Evolutionary conservation across 37 sponge, comb jelly and placozoan genomes (phyloP), one percentile per base, ranked within the genome.

Genomic region (Haliclona indistincta): DNA sequence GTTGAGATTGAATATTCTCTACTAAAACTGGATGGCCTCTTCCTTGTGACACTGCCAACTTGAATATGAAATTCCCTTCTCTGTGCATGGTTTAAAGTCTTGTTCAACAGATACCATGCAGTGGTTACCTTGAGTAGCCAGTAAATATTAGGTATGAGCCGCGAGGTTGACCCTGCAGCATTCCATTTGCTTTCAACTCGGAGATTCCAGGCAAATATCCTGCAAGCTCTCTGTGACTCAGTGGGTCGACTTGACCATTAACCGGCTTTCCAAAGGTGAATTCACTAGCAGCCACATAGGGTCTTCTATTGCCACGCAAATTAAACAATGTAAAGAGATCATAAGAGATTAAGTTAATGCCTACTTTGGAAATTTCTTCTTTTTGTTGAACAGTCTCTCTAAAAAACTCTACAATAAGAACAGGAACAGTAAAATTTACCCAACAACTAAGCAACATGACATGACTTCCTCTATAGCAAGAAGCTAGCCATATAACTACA

Each of bases 71-170:
- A 20, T 58, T 58, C 13, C 25, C 60, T 20, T 20, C 11, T 20
- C 26, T 58, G 25, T 7, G 28, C 26, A 47, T 17, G 13, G 8
- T 47, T 13, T 17, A 47, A 17, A 47, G 13, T 17, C 49, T 17
- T 47, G 8, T 13, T n/a, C n/a, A n/a, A n/a, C n/a, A n/a, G n/a
- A n/a, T n/a, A n/a, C 8, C 49, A 47, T 47, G 49, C 49, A 47
- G 49, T 47, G 13, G 13, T 47, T 47, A 47, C 49, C 13, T 13
- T 17, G 8, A 17, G 13, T 58, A 58, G 26, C 60, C 60, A n/a
- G 60, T 58, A 58, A 25, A 58, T 58, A 58, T 8, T 7, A 58
- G 60, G 28, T 58, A 58, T n/a, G 60, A n/a, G 13, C 60, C 60
- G 11, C n/a, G 13, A 25, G 60, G 60, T 20, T 8, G 13, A 25